Base-by-base conservation (phyloP, 2,888 invertebrate species). In the Chromoteleia sp. region DNA sequence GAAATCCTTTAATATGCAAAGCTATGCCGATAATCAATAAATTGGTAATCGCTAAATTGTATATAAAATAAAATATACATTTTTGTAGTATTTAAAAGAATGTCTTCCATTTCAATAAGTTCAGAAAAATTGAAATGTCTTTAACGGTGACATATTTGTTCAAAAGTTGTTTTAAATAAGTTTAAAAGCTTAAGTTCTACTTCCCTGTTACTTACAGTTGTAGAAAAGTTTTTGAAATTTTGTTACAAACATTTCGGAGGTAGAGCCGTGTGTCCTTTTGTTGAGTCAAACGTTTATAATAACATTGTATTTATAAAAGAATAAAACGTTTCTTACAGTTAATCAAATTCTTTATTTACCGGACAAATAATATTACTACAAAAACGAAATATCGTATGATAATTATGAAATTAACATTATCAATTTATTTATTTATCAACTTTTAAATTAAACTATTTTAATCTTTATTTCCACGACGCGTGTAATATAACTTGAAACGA, bases 81-180 rank as follows among this genome's bases (percentile, higher is more conserved):
- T n/a, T n/a, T n/a, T n/a, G n/a, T n/a, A n/a, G n/a, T n/a, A n/a
- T n/a, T n/a, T n/a, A n/a, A n/a, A n/a, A n/a, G n/a, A n/a, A n/a
- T n/a, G n/a, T n/a, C 25, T 25, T 25, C 6, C 6, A 25, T 25
- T 25, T 25, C 25, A 63, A 48, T 36, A 17, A 1, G 0, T 41
- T 54, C 17, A 15, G 14, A 19, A 61, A 41, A 56, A 43, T 56
- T 54, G 21, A 58, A 58, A 56, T 54, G 39, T 25, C 58, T 48
- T 70, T 56, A 48, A 56, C 48, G 39, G 36, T 58, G 50, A 71
- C 50, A 36, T 50, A 59, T 71, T 71, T 36, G 71, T 71, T 39
- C 17, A 36, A 50, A 71, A 71, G 59, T 71, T 41, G 25, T 59
- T 59, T 52, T 41, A 71, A 71, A 71, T 59, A 59, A 71, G 59